Conservation (phyloP, 2,888 invertebrate genomes). For the Bimastos eiseni region DNA sequence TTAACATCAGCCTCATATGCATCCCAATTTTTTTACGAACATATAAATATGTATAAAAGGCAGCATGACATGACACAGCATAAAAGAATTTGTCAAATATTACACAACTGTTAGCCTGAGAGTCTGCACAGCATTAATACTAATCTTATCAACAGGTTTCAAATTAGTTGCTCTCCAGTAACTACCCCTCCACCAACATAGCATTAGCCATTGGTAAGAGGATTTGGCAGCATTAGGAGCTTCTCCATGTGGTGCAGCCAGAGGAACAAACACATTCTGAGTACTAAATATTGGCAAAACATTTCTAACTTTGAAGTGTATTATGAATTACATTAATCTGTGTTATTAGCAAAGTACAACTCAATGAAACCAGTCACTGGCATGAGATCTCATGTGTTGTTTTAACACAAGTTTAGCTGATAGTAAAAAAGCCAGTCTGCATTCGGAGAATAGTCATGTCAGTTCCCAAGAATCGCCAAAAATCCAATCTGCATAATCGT, state of each 20-base stretch:
- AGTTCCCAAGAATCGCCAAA: not conserved
- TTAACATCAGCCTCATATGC: not conserved
- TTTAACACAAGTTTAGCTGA: not conserved
- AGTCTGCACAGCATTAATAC: not conserved
- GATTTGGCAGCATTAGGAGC: too few relatives aligned
- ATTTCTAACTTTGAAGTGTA: not conserved
- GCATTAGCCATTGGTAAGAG: too few relatives aligned
- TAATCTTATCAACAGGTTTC: too few relatives aligned
- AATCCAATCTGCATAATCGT: not conserved
- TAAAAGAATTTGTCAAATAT: not conserved
- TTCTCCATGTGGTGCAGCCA: too few relatives aligned
- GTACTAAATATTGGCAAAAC: not conserved
- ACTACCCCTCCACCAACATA: too few relatives aligned
- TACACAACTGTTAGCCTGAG: not conserved
- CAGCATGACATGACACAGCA: not conserved
- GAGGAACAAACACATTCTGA: too few relatives aligned
- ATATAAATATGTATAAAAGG: not conserved
- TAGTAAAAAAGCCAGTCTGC: not conserved
- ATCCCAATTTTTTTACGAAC: not conserved
- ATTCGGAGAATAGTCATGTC: not conserved
- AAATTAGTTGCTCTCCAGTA: too few relatives aligned
- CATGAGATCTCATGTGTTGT: not conserved
- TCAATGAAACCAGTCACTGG: too few relatives aligned
- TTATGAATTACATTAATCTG: not conserved
- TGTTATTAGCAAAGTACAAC: not conserved